Percentiles rank a stretch among this genome's conserved stretches.
Evolutionary conservation across 1,140 invertebrate species (phyloP).

Genomic region (Drosophila insularis): DNA sequence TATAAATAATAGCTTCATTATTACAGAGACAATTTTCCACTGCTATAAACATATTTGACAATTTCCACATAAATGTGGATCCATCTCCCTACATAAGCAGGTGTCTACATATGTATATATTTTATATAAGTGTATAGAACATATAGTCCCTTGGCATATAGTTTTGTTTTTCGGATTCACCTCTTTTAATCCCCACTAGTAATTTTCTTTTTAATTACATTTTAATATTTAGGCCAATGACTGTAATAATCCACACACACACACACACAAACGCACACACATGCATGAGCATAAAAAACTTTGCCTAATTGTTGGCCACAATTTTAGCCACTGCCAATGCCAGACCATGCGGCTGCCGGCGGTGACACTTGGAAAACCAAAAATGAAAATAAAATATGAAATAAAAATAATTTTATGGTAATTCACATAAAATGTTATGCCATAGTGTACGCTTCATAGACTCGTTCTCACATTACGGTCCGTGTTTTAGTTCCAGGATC

Average conservation of each 20-base stretch:
- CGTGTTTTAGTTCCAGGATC: constrained; percentile 6
- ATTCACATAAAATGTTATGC: constrained; percentile 53
- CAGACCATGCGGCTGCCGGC: constrained; percentile 26
- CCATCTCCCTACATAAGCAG: too few relatives aligned
- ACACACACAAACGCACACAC: constrained; percentile 22
- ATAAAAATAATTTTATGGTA: constrained; percentile 55
- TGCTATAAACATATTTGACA: too few relatives aligned
- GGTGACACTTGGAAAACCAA: constrained; percentile 42
- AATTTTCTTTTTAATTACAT: constrained; percentile 63
- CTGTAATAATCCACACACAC: constrained; percentile 34
- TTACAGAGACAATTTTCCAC: too few relatives aligned
- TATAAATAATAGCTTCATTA: too few relatives aligned
- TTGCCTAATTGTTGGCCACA: constrained; percentile 61
- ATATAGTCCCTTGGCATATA: background rate
- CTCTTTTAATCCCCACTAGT: constrained; percentile 18
- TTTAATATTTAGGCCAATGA: constrained; percentile 60
- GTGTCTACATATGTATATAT: too few relatives aligned
- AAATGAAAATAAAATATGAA: constrained; percentile 6
- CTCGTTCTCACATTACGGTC: background rate
- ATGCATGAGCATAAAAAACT: constrained; percentile 21
- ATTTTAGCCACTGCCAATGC: constrained; percentile 40
- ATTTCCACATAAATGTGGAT: too few relatives aligned
- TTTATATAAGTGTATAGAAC: too few relatives aligned
- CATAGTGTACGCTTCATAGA: too few relatives aligned
- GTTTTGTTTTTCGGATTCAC: background rate